Percentiles rank a stretch among this genome's conserved stretches.
Conservation (phyloP, 2,797 vertebrate species). For the Scolopax bukidnonensis region DNA sequence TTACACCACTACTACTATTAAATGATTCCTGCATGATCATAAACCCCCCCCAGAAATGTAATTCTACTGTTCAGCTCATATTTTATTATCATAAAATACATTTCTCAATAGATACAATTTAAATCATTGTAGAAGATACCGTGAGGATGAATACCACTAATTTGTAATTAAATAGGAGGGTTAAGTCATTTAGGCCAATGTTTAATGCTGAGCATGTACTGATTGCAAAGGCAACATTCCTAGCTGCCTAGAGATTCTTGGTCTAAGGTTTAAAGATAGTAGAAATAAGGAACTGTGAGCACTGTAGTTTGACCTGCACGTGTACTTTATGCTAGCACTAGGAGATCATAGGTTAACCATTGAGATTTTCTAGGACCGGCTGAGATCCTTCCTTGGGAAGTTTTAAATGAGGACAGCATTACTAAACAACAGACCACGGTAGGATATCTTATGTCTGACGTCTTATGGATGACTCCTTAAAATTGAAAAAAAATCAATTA, state of each 20-base stretch:
- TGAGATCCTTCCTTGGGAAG: neutral
- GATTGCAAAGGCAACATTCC: neutral
- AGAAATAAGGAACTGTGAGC: neutral
- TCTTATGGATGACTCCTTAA: neutral
- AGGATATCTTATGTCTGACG: neutral
- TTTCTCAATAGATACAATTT: neutral
- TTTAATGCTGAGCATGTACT: neutral
- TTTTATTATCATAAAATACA: neutral
- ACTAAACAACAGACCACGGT: neutral
- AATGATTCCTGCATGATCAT: neutral
- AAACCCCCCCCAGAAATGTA: neutral
- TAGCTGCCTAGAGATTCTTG: neutral
- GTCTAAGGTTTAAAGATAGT: neutral
- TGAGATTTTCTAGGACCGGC: neutral
- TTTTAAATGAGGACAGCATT: neutral
- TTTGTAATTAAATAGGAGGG: neutral
- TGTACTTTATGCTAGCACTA: neutral
- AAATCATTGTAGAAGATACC: neutral
- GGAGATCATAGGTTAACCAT: neutral
- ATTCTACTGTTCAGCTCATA: neutral
- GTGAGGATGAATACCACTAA: neutral
- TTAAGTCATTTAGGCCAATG: neutral
- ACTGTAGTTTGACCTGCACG: neutral
- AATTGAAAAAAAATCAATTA: neutral
- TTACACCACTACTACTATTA: neutral